Conservation (phyloP, 2,888 invertebrate genomes). For the Drosophila rellima region DNA sequence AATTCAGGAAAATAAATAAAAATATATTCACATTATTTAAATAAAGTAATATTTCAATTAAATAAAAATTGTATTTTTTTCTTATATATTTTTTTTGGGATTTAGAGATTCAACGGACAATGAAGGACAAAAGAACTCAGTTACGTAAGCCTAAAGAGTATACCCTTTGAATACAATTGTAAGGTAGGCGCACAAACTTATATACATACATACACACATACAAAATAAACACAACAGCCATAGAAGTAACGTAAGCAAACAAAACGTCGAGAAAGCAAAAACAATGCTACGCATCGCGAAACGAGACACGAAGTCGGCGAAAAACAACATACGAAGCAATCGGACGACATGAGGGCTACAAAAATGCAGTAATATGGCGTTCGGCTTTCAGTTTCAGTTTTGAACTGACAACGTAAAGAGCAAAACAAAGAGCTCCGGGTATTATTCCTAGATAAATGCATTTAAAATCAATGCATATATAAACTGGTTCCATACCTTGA, state of each 20-base stretch:
- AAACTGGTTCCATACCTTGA: constrained; percentile 63
- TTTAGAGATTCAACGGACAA: neutral
- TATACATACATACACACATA: neutral
- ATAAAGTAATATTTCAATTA: neutral
- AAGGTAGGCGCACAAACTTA: neutral
- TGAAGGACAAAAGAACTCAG: neutral
- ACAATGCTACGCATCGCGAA: constrained; percentile 50
- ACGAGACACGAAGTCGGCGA: constrained; percentile 52
- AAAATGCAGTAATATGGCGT: constrained; percentile 67
- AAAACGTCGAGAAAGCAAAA: constrained; percentile 46
- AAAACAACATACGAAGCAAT: constrained; percentile 54
- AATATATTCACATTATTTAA: neutral
- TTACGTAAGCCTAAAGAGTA: constrained; percentile 3
- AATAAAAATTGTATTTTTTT: neutral
- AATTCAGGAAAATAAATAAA: neutral
- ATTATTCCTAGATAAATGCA: constrained; percentile 38
- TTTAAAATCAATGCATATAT: constrained; percentile 52
- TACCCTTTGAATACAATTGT: constrained; percentile 14
- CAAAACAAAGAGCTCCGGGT: constrained; percentile 30
- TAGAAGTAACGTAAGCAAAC: constrained; percentile 48
- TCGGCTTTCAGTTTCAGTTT: constrained; percentile 74
- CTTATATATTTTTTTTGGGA: too few species aligned
- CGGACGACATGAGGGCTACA: constrained; percentile 53
- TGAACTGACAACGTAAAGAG: constrained; percentile 55
- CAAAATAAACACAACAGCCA: constrained; percentile 19